Percentiles rank a stretch among this genome's conserved stretches.
These are phyloP conservation scores for Prionailurus bengalensis DNA, from an alignment of 2,113 vertebrate species.

Conservation along the genomic window DNA sequence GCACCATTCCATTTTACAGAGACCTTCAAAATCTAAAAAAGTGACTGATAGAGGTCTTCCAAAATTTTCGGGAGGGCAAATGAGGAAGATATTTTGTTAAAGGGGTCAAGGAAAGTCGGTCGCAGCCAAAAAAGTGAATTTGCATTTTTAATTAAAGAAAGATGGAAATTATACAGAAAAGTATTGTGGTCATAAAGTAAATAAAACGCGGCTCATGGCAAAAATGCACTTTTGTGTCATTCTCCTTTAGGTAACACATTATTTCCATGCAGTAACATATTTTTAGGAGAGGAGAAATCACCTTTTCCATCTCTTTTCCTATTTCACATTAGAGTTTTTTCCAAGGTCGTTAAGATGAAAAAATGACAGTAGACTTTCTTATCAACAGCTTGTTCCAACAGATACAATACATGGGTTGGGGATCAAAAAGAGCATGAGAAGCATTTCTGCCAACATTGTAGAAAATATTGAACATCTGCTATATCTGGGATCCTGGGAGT, in stretches of 20 bases:
- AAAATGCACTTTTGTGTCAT: slow-evolving; percentile 54
- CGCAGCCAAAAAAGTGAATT: slow-evolving; percentile 51
- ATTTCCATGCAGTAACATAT: slow-evolving; percentile 58
- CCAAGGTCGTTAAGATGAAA: slow-evolving; percentile 83
- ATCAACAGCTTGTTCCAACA: slow-evolving; percentile 91
- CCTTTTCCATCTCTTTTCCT: slow-evolving; percentile 72
- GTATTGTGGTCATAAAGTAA: slow-evolving; percentile 56
- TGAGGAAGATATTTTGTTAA: not conserved
- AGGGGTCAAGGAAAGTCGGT: not conserved
- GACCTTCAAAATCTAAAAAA: not conserved
- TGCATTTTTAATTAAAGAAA: slow-evolving; percentile 73
- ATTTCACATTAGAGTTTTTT: slow-evolving; percentile 68
- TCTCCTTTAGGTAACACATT: slow-evolving; percentile 40
- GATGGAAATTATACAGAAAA: slow-evolving; percentile 66
- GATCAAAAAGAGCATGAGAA: slow-evolving; percentile 92
- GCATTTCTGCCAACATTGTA: slow-evolving; percentile 91
- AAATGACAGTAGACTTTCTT: slow-evolving; percentile 88
- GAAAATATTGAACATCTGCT: slow-evolving; percentile 94
- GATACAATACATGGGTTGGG: slow-evolving; percentile 90
- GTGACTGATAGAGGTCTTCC: not conserved
- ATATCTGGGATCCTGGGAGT: slow-evolving; percentile 92
- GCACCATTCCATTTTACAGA: not conserved
- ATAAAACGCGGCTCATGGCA: slow-evolving; percentile 47
- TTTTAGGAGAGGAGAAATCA: slow-evolving; percentile 74
- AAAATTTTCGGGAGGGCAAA: slow-evolving; percentile 5